phyloP scores from a whole-genome alignment of 2,888 invertebrate species.

The Endotricha flammealis region DNA sequence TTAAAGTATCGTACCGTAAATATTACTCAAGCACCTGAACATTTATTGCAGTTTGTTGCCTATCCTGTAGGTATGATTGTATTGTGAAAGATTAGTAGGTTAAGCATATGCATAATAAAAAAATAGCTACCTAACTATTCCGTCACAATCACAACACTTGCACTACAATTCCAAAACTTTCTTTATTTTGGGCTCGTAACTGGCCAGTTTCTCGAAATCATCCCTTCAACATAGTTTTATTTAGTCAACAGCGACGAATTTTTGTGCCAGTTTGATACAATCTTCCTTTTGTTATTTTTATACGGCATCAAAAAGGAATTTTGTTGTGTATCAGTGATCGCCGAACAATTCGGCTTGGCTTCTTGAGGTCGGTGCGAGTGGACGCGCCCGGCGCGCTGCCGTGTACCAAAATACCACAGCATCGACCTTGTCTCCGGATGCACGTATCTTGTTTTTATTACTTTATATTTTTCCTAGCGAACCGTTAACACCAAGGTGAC shows the following conservation, averaged over 20 bases:
- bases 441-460: slow-evolving; percentile 68
- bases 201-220: no score
- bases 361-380: slow-evolving; percentile 39
- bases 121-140: no score
- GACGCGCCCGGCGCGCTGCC: slow-evolving; percentile 36
- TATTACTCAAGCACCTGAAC: slow-evolving; percentile 4
- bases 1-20: slow-evolving; percentile 3
- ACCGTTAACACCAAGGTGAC: slow-evolving; percentile 60
- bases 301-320: background rate
- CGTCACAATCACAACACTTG: no score
- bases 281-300: background rate
- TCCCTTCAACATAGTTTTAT: no score
- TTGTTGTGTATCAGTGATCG: slow-evolving; percentile 36
- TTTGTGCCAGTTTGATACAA: no score
- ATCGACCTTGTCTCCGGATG: slow-evolving; percentile 69
- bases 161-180: no score
- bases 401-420: slow-evolving; percentile 68
- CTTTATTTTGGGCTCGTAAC: no score
- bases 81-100: slow-evolving; percentile 33
- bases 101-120: no score
- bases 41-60: slow-evolving; percentile 5
- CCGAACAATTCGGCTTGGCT: slow-evolving; percentile 54
- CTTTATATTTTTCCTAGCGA: slow-evolving; percentile 56
- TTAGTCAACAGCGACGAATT: no score
- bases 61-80: slow-evolving; percentile 6